Evolutionary conservation across 2,888 invertebrate species (phyloP).

Genomic region (Nipponacmea schrenckii): DNA sequence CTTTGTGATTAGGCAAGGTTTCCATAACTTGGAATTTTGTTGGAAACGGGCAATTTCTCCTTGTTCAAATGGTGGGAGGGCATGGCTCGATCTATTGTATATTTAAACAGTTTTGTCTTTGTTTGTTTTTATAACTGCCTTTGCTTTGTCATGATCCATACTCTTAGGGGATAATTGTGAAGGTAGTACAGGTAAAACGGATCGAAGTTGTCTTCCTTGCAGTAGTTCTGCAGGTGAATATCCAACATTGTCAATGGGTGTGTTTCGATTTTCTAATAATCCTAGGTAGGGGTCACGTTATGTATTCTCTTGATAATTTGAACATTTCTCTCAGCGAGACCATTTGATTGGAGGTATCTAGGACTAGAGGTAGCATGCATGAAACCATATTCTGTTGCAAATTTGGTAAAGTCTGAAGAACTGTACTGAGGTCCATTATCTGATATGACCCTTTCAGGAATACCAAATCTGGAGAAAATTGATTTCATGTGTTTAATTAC

Average conservation of each 20-base stretch:
- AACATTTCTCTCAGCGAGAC: neutral
- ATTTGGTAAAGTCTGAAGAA: conserved; percentile 15
- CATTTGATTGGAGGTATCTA: conserved; percentile 19
- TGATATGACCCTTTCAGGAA: conserved; percentile 22
- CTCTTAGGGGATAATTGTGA: neutral
- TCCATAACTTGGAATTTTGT: too few species aligned
- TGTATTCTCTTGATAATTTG: conserved; percentile 22
- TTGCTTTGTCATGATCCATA: too few species aligned
- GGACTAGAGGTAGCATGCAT: conserved; percentile 17
- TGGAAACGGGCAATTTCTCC: too few species aligned
- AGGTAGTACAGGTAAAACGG: neutral
- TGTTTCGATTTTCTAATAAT: conserved; percentile 10
- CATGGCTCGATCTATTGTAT: too few species aligned
- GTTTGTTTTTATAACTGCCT: too few species aligned
- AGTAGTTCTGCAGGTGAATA: neutral
- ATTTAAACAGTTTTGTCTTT: too few species aligned
- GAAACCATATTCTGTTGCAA: conserved; percentile 16
- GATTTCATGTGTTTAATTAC: conserved; percentile 29
- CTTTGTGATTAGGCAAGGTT: too few species aligned
- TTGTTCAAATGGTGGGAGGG: too few species aligned
- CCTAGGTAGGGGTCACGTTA: conserved; percentile 21
- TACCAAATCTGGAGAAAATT: conserved; percentile 32
- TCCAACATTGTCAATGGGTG: conserved; percentile 4
- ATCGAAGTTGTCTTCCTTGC: neutral
- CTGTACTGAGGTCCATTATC: conserved; percentile 20